Evolutionary conservation across 2,888 invertebrate species (phyloP).

Genomic region (Brenthis hecate): DNA sequence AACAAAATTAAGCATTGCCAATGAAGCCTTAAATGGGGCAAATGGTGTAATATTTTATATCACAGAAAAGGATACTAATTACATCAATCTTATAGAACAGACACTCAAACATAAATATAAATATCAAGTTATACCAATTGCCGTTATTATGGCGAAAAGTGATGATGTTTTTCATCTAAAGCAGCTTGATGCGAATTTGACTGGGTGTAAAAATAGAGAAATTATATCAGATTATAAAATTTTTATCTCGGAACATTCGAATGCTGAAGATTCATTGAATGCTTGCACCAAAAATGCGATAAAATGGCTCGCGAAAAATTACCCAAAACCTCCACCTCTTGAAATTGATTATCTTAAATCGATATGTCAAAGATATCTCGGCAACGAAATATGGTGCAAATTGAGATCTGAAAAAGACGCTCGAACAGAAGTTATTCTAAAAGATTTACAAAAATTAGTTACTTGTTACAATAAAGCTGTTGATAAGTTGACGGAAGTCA

Average conservation of each 20-base stretch:
- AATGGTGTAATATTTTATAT: slow-evolving; percentile 69
- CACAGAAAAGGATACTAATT: slow-evolving; percentile 55
- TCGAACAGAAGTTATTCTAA: slow-evolving; percentile 70
- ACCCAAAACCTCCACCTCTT: slow-evolving; percentile 74
- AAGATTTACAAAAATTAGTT: slow-evolving; percentile 82
- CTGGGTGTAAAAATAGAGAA: slow-evolving; percentile 52
- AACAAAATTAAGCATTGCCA: slow-evolving; percentile 46
- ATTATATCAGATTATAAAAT: slow-evolving; percentile 66
- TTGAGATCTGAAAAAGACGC: slow-evolving; percentile 66
- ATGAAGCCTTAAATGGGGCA: slow-evolving; percentile 70
- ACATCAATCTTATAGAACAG: slow-evolving; percentile 55
- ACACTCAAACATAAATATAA: slow-evolving; percentile 63
- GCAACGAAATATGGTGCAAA: slow-evolving; percentile 84
- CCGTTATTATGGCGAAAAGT: slow-evolving; percentile 60
- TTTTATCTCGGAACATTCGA: slow-evolving; percentile 55
- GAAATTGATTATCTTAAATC: slow-evolving; percentile 82
- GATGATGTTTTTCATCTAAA: slow-evolving; percentile 45
- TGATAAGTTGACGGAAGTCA: slow-evolving; percentile 81
- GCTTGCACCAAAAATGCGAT: slow-evolving; percentile 63
- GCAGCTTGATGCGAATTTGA: slow-evolving; percentile 53
- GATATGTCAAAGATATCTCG: slow-evolving; percentile 81
- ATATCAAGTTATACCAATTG: slow-evolving; percentile 70
- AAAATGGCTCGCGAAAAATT: slow-evolving; percentile 78
- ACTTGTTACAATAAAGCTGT: slow-evolving; percentile 86
- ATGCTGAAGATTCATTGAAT: slow-evolving; percentile 58